These are phyloP conservation scores for Pogonomyrmex californicus DNA, from an alignment of 1,140 invertebrate species.

Conservation along the genomic window DNA sequence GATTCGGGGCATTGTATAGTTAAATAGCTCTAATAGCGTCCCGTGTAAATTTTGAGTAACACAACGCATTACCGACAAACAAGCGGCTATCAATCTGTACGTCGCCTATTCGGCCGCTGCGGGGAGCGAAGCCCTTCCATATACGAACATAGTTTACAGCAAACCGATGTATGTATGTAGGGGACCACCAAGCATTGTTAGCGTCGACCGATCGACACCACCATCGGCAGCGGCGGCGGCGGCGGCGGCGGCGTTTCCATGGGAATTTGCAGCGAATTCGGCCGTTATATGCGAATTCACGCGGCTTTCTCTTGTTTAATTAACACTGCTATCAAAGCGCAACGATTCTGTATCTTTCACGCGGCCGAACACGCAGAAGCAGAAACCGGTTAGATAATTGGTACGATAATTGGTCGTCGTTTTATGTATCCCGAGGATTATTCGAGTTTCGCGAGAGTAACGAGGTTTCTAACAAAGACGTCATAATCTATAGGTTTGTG, in stretches of 20 bases:
- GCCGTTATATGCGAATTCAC: slow-evolving; percentile 56
- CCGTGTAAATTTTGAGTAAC: slow-evolving; percentile 60
- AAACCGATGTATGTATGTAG: slow-evolving; percentile 48
- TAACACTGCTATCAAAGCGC: slow-evolving; percentile 67
- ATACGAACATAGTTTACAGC: slow-evolving; percentile 49
- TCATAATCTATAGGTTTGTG: not conserved
- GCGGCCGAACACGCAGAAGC: slow-evolving; percentile 23
- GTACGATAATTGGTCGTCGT: slow-evolving; percentile 72
- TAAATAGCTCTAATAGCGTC: slow-evolving; percentile 1
- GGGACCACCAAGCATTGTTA: slow-evolving; percentile 58
- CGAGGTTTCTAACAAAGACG: not conserved
- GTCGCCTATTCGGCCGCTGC: slow-evolving; percentile 40
- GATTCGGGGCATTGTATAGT: not conserved
- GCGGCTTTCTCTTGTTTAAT: slow-evolving; percentile 71
- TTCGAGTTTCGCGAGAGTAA: slow-evolving; percentile 35
- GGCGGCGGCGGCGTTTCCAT: slow-evolving; percentile 52
- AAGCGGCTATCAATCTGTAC: slow-evolving; percentile 49
- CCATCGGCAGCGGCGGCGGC: too few species aligned
- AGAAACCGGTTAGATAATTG: slow-evolving; percentile 69
- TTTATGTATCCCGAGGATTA: slow-evolving; percentile 55
- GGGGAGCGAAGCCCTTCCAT: slow-evolving; percentile 25
- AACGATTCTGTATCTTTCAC: slow-evolving; percentile 69
- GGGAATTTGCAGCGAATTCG: slow-evolving; percentile 62
- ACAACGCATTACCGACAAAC: slow-evolving; percentile 55
- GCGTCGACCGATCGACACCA: slow-evolving; percentile 55